phyloP scores from a whole-genome alignment of 2,113 vertebrate genomes.

The Calyptomena viridis region DNA sequence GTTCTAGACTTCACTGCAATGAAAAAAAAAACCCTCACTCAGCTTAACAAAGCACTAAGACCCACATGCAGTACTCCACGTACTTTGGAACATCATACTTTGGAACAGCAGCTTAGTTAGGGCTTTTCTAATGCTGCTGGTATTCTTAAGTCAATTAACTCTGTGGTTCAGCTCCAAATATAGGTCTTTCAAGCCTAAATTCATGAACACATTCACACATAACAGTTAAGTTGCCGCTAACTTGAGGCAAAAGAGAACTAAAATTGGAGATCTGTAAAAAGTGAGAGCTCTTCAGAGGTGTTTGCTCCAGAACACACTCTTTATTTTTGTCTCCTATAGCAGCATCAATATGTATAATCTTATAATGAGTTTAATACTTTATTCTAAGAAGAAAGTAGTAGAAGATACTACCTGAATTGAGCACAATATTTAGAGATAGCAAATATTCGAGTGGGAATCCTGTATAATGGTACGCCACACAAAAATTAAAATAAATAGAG shows the following conservation, averaged over 20 bases:
- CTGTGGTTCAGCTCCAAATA: neutral
- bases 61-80: neutral
- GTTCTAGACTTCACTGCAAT: neutral
- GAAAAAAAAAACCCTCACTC: neutral
- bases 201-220: neutral
- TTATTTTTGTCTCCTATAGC: neutral
- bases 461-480: neutral
- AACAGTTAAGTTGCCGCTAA: neutral
- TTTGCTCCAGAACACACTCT: neutral
- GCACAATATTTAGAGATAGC: neutral
- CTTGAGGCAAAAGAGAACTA: neutral
- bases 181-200: neutral
- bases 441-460: neutral
- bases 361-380: neutral
- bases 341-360: neutral
- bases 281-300: neutral
- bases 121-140: neutral
- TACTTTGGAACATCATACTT: neutral
- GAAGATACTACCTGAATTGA: neutral
- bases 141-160: neutral
- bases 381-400: neutral
- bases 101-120: accelerated
- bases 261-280: neutral
- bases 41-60: neutral
- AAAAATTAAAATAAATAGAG: neutral